These are phyloP conservation scores for Mylabris phalerata DNA, from an alignment of 1,140 invertebrate genomes.

Conservation along the genomic window DNA sequence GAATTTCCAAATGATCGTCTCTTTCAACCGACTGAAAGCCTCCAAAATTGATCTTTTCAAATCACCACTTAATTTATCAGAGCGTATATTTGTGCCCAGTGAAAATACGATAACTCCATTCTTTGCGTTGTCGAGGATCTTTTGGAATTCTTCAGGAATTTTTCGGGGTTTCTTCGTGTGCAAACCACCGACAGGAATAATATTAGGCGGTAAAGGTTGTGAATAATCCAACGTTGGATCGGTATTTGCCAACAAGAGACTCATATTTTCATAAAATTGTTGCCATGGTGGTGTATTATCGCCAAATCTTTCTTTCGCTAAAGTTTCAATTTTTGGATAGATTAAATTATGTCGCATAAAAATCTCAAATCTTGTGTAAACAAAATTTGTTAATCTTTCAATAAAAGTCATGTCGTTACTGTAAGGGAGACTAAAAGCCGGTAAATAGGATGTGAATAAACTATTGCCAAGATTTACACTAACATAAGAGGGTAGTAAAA, in stretches of 20 bases:
- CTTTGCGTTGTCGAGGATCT: slow-evolving; percentile 21
- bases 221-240: slow-evolving; percentile 42
- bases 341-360: too few species aligned
- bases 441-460: too few species aligned
- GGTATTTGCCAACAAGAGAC: slow-evolving; percentile 41
- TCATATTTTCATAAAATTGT: slow-evolving; percentile 17
- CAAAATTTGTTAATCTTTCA: too few species aligned
- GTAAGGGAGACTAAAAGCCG: too few species aligned
- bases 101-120: slow-evolving; percentile 28
- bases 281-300: slow-evolving; percentile 15
- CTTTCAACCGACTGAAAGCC: slow-evolving; percentile 17
- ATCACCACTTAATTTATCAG: slow-evolving; percentile 11
- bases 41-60: slow-evolving; percentile 16
- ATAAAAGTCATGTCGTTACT: too few species aligned
- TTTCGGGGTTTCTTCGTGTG: slow-evolving; percentile 40
- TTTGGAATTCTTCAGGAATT: slow-evolving; percentile 20
- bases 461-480: too few species aligned
- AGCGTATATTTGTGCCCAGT: slow-evolving; percentile 25
- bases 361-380: too few species aligned
- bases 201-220: slow-evolving; percentile 43
- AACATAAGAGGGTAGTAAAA: too few species aligned
- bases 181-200: slow-evolving; percentile 50
- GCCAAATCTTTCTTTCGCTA: too few species aligned
- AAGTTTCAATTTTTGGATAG: too few species aligned
- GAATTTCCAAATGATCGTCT: slow-evolving; percentile 26